A percentile compares a stretch with the other conserved stretches of the same genome.
Evolutionary conservation across 2,797 vertebrate genomes (phyloP).

Genomic region (Gymnothorax reevesii): DNA sequence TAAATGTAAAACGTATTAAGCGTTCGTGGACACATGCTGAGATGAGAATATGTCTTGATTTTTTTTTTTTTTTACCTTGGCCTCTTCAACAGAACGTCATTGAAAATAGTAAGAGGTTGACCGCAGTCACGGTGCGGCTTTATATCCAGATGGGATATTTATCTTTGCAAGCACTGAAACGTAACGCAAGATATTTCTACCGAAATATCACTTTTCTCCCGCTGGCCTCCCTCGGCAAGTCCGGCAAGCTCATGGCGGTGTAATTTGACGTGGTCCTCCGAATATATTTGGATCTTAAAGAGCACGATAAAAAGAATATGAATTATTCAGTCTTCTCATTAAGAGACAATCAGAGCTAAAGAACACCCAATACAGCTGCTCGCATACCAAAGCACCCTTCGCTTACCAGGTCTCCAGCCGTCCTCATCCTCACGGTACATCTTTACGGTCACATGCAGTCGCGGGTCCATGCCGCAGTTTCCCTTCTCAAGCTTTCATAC

Average conservation of each 20-base stretch:
- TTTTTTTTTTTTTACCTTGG: background rate
- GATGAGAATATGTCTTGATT: slow-evolving; percentile 17
- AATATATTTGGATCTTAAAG: slow-evolving; percentile 41
- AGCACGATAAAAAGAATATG: slow-evolving; percentile 42
- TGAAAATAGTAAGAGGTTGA: background rate
- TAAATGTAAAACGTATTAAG: background rate
- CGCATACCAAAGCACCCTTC: slow-evolving; percentile 17
- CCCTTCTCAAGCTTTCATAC: background rate
- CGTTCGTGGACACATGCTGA: background rate
- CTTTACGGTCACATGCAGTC: slow-evolving; percentile 8
- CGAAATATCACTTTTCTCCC: background rate
- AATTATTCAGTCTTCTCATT: slow-evolving; percentile 50
- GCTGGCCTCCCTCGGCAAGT: slow-evolving; percentile 17
- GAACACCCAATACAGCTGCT: slow-evolving; percentile 29
- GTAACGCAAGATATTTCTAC: slow-evolving; percentile 18
- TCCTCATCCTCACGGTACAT: slow-evolving; percentile 18
- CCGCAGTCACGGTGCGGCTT: background rate
- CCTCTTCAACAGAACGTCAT: background rate
- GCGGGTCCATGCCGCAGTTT: background rate
- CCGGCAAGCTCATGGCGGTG: slow-evolving; percentile 2
- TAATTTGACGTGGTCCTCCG: slow-evolving; percentile 31
- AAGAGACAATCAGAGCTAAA: slow-evolving; percentile 38
- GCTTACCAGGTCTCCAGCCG: background rate
- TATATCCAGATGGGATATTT: background rate
- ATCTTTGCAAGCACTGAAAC: background rate